Base-by-base conservation (phyloP, 2,113 vertebrate genomes). In the Cepphus grylle region DNA sequence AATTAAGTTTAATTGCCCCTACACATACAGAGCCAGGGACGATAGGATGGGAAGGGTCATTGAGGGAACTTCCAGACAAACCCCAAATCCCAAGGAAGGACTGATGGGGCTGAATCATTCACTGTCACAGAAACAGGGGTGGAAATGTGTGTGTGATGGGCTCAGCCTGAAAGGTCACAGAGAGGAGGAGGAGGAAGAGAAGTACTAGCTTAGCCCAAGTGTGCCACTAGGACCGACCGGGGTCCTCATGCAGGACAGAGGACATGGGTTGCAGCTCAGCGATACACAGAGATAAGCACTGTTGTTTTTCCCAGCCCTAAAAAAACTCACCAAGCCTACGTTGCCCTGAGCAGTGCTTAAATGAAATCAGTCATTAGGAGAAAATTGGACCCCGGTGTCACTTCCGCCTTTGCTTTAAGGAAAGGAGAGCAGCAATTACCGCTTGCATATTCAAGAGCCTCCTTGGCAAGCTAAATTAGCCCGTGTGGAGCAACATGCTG, bases 361-460 rank as follows among this genome's bases (percentile, higher is more conserved):
- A 94, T 83, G 36, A 94, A 93, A 95, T 96, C 94, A 90, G 87
- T 62, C 92, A 90, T 96, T 91, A 96, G 81, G 58, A 96, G 96
- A 96, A 97, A 96, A 96, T 90, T 96, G 66, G 96, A 92, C 81
- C 78, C 96, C 2, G 7, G 90, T 82, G 93, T 82, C 5, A 6
- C 71, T 95, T 96, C 93, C 52, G 43, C 89, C 93, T 91, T 93
- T 90, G 87, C 95, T 96, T 90, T 90, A 94, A 93, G 92, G 94
- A 65, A 93, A 93, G 30, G 45, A 94, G 96, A 94, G 85, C 94
- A 85, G 90, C 90, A 97, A 96, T 96, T 97, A 86, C 58, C 8
- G 12, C 84, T 90, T 90, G 87, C 87, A 96, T 96, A 97, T 96
- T 96, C 93, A 97, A 91, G 81, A 95, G 96, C 96, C 88, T 95